A percentile compares a stretch with the other conserved stretches of the same genome.
These are phyloP conservation scores for Mythimna loreyi DNA, from an alignment of 2,888 invertebrate genomes.

Conservation along the genomic window DNA sequence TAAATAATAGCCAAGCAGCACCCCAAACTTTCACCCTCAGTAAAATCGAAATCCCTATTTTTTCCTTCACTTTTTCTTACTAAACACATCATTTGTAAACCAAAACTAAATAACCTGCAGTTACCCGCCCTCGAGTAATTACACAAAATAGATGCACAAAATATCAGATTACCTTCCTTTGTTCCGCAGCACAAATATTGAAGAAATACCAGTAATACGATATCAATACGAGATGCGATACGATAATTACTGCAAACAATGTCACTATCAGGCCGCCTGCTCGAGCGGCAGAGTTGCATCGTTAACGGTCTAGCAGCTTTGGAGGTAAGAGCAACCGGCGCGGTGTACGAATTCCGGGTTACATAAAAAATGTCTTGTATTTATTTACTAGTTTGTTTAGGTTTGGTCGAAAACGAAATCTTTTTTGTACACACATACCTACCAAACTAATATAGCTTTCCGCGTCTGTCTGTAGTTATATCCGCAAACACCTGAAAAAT, in stretches of 20 bases:
- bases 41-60: conserved; percentile 18
- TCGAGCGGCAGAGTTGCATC: conserved; percentile 65
- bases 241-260: conserved; percentile 85
- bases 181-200: conserved; percentile 76
- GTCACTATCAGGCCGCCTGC: conserved; percentile 75
- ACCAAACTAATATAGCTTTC: too few species aligned
- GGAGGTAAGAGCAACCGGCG: conserved; percentile 53
- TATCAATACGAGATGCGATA: conserved; percentile 76
- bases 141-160: conserved; percentile 67
- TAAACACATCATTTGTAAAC: conserved; percentile 9
- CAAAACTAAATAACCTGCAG: conserved; percentile 48
- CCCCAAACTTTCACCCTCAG: conserved; percentile 21
- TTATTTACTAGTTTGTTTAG: conserved; percentile 4
- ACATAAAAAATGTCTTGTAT: not conserved
- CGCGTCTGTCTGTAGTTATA: too few species aligned
- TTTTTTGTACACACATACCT: too few species aligned
- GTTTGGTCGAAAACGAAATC: not conserved
- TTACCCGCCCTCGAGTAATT: conserved; percentile 53
- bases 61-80: not conserved
- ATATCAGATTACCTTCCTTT: conserved; percentile 80
- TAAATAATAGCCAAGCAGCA: not conserved
- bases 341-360: conserved; percentile 16
- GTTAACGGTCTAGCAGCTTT: conserved; percentile 63
- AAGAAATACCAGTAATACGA: conserved; percentile 76
- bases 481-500: too few species aligned